Conservation (phyloP, 1,140 invertebrate genomes). For the Lordiphosa stackelbergi region DNA sequence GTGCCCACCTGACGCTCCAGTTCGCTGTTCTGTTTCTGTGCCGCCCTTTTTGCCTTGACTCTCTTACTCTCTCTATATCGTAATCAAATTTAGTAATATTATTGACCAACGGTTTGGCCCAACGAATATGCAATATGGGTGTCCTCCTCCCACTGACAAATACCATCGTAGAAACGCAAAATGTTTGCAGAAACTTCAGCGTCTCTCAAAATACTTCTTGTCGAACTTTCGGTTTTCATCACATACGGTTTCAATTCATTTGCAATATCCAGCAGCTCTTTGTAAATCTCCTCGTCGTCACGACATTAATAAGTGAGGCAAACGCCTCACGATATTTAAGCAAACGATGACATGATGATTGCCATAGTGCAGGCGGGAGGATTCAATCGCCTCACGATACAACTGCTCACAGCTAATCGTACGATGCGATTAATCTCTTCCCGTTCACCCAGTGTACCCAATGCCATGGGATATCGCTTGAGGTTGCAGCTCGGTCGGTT, state of each 20-base stretch:
- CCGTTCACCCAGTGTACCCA: slow-evolving; percentile 86
- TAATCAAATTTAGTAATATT: slow-evolving; percentile 96
- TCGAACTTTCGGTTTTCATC: slow-evolving; percentile 90
- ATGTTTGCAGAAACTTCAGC: slow-evolving; percentile 94
- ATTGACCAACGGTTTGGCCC: slow-evolving; percentile 95
- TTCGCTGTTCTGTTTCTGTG: too few species aligned
- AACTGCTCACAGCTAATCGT: slow-evolving; percentile 80
- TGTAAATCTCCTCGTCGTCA: slow-evolving; percentile 98
- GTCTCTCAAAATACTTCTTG: slow-evolving; percentile 88
- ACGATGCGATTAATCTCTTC: slow-evolving; percentile 87
- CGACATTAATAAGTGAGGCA: slow-evolving; percentile 93
- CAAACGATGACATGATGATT: slow-evolving; percentile 94
- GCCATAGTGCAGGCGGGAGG: slow-evolving; percentile 88
- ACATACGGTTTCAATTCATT: slow-evolving; percentile 97
- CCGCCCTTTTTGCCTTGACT: too few species aligned
- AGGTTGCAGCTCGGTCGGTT: too few species aligned
- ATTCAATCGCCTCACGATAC: slow-evolving; percentile 89
- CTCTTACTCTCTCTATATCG: too few species aligned
- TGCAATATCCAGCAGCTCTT: slow-evolving; percentile 96
- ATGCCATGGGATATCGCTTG: slow-evolving; percentile 94
- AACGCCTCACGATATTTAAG: slow-evolving; percentile 95
- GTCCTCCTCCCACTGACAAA: slow-evolving; percentile 98
- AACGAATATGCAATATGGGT: slow-evolving; percentile 96
- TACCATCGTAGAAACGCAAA: slow-evolving; percentile 95
- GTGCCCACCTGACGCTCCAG: too few species aligned